Conservation (phyloP, 2,888 invertebrate species). For the Melinaea menophilus region DNA sequence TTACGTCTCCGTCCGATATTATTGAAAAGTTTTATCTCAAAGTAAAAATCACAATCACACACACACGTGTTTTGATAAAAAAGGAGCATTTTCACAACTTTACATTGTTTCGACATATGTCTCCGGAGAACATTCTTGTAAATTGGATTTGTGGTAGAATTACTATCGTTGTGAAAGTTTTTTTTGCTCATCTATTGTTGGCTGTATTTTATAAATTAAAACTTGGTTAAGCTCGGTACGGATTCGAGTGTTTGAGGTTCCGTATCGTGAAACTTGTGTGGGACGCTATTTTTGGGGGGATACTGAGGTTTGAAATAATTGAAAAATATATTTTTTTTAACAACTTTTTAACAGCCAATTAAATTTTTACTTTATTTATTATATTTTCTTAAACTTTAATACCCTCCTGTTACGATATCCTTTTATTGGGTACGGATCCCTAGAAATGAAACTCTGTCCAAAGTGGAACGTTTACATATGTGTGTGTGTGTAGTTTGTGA, state of each 20-base stretch:
- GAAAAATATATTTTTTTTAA: no score
- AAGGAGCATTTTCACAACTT: conserved; percentile 63
- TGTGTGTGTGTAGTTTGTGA: no score
- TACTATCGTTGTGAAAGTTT: conserved; percentile 37
- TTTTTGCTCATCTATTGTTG: conserved; percentile 32
- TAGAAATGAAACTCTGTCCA: no score
- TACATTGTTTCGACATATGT: conserved; percentile 66
- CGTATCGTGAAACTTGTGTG: not conserved
- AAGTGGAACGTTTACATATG: no score
- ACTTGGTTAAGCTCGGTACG: not conserved
- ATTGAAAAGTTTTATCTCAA: not conserved
- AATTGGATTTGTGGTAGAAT: conserved; percentile 74
- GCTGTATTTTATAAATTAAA: conserved; percentile 3
- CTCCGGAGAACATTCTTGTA: conserved; percentile 68
- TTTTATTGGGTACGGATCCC: no score
- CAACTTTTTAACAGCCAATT: no score
- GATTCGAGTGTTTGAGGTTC: not conserved
- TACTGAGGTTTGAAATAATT: no score
- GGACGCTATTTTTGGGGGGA: not conserved
- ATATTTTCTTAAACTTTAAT: no score
- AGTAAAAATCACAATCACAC: conserved; percentile 9
- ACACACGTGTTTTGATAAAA: conserved; percentile 28
- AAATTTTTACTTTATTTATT: no score
- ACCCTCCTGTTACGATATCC: no score
- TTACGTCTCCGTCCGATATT: not conserved